Conservation (phyloP, 1,140 invertebrate genomes). For the Cyclargus thomasi region DNA sequence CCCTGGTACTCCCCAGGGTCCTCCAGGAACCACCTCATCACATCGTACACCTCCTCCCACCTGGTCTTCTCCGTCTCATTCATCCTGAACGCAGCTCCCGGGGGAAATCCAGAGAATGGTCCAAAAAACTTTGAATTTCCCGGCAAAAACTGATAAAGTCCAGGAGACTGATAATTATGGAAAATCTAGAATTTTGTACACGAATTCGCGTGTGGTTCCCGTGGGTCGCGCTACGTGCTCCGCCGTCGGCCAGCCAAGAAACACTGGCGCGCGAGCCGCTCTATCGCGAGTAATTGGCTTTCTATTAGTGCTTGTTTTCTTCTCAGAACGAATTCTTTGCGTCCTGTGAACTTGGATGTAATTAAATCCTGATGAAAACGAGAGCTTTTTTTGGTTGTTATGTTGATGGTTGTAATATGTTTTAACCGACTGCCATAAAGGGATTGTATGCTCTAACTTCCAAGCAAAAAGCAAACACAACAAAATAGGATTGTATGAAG, state of each 20-base stretch:
- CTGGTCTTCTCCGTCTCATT: conserved; percentile 46
- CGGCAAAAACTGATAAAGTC: not conserved
- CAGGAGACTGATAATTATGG: too few species aligned
- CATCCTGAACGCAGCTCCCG: conserved; percentile 30
- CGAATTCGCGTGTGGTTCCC: not conserved
- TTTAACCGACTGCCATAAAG: not conserved
- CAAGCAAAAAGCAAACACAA: too few species aligned
- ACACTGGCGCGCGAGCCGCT: not conserved
- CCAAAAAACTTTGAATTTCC: not conserved
- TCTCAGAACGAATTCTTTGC: not conserved
- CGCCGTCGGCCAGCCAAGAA: not conserved
- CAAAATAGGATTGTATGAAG: too few species aligned
- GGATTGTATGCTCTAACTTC: too few species aligned
- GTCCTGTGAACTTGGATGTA: not conserved
- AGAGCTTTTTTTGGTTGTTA: not conserved
- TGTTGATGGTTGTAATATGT: not conserved
- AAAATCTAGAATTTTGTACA: not conserved
- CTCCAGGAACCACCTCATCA: conserved; percentile 63
- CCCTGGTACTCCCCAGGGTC: conserved; percentile 59
- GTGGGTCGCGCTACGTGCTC: not conserved
- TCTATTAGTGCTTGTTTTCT: not conserved
- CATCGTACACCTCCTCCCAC: conserved; percentile 57
- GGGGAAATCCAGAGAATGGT: not conserved
- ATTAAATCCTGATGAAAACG: not conserved
- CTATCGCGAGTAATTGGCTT: not conserved